These are phyloP conservation scores for Karalla daura DNA, from an alignment of 2,797 vertebrate genomes.

Conservation along the genomic window DNA sequence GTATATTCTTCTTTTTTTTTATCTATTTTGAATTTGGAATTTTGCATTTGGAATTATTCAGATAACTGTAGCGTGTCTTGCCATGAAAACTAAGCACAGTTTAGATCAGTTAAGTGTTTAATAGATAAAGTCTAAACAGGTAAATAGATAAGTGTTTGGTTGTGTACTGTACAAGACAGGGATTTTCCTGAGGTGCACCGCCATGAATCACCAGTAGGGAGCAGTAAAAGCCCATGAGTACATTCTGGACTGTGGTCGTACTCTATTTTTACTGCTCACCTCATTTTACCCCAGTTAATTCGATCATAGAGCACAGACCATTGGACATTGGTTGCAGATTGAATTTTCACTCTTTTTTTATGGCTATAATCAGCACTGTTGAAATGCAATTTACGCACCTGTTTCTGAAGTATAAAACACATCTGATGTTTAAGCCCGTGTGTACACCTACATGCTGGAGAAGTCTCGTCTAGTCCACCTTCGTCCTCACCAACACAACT, in stretches of 20 bases:
- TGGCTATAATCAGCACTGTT: neutral
- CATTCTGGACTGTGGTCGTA: neutral
- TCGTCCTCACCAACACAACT: conserved; percentile 88
- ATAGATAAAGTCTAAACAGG: too few relatives aligned
- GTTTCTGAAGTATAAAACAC: conserved; percentile 1
- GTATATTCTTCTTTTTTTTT: too few relatives aligned
- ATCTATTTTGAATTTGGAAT: too few relatives aligned
- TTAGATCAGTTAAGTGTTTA: too few relatives aligned
- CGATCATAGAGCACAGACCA: conserved; percentile 1
- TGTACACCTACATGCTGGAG: conserved; percentile 93
- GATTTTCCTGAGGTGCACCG: neutral
- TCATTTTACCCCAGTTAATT: conserved; percentile 41
- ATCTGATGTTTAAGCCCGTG: conserved; percentile 82
- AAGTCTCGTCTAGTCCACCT: conserved; percentile 88
- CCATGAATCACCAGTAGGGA: conserved; percentile 66
- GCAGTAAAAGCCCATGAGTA: conserved; percentile 53
- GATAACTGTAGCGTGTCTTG: too few relatives aligned
- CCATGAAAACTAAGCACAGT: too few relatives aligned
- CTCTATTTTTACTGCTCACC: conserved; percentile 29
- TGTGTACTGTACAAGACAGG: too few relatives aligned
- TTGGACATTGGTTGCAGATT: conserved; percentile 1
- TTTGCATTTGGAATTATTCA: too few relatives aligned
- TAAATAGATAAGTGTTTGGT: too few relatives aligned
- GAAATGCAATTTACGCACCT: neutral
- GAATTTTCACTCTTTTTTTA: neutral